Evolutionary conservation across 2,888 invertebrate species (phyloP).

Genomic region (Zaprionus bogoriensis): DNA sequence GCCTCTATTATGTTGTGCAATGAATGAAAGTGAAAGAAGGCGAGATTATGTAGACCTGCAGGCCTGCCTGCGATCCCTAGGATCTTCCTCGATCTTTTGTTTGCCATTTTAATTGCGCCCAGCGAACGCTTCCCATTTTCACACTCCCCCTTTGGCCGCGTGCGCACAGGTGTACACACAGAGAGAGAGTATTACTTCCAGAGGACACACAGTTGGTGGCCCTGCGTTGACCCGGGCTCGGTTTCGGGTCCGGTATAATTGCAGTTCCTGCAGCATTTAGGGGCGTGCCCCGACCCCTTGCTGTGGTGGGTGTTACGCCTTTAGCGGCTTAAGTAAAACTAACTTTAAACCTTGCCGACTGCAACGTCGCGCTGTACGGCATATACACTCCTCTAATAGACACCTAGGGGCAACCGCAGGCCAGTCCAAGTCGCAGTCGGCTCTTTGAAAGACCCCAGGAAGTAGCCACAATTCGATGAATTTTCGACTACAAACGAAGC

Average conservation of each 20-base stretch:
- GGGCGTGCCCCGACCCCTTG: slow-evolving; percentile 33
- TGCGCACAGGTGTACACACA: too few species aligned
- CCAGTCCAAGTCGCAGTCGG: not conserved
- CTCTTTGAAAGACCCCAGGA: slow-evolving; percentile 37
- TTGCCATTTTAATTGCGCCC: slow-evolving; percentile 58
- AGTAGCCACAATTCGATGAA: slow-evolving; percentile 40
- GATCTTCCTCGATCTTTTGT: slow-evolving; percentile 34
- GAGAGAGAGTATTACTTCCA: too few species aligned
- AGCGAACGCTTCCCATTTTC: slow-evolving; percentile 48
- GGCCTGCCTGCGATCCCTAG: slow-evolving; percentile 17
- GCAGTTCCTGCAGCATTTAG: slow-evolving; percentile 34
- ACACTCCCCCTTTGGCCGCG: slow-evolving; percentile 44
- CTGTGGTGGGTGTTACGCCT: slow-evolving; percentile 69
- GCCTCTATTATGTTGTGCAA: slow-evolving; percentile 71
- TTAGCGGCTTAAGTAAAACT: slow-evolving; percentile 64
- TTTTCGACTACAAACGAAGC: slow-evolving; percentile 23
- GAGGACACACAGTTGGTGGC: slow-evolving; percentile 48
- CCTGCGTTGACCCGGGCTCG: slow-evolving; percentile 1
- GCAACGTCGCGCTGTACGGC: slow-evolving; percentile 32
- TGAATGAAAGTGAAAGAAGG: slow-evolving; percentile 70
- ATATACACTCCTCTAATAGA: slow-evolving; percentile 59
- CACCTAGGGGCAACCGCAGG: slow-evolving; percentile 46
- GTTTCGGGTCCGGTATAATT: too few species aligned
- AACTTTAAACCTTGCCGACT: slow-evolving; percentile 53
- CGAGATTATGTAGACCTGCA: slow-evolving; percentile 34